Evolutionary conservation across 1,140 invertebrate species (phyloP).

Genomic region (Bombus sibiricus): DNA sequence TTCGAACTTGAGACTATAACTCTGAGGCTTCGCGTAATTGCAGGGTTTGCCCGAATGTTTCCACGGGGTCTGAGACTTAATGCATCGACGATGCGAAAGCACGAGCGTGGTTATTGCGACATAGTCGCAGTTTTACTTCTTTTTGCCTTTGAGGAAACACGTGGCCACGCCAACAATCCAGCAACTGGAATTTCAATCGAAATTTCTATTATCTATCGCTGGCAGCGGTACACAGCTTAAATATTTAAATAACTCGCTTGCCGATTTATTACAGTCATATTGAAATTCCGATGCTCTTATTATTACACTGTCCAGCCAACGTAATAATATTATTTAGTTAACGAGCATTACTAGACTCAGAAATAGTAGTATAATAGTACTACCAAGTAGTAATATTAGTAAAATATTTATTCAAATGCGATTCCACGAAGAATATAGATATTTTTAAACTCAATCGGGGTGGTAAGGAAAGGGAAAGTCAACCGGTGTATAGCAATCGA

Average conservation of each 20-base stretch:
- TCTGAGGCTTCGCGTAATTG: not conserved
- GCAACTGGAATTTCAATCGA: slow-evolving; percentile 51
- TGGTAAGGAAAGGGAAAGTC: too few relatives aligned
- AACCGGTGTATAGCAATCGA: too few relatives aligned
- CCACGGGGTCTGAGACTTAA: not conserved
- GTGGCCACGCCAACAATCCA: not conserved
- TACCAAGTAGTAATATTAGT: too few relatives aligned
- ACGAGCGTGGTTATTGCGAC: not conserved
- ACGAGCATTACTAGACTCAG: too few relatives aligned
- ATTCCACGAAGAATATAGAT: too few relatives aligned
- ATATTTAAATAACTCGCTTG: slow-evolving; percentile 61
- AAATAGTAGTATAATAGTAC: too few relatives aligned
- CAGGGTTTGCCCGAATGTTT: slow-evolving; percentile 15
- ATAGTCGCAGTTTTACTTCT: not conserved
- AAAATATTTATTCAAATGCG: too few relatives aligned
- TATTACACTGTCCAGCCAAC: slow-evolving; percentile 30
- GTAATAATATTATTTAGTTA: slow-evolving; percentile 20
- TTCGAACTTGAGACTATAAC: slow-evolving; percentile 33
- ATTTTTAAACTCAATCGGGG: too few relatives aligned
- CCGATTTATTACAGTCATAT: slow-evolving; percentile 64
- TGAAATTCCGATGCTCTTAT: slow-evolving; percentile 62
- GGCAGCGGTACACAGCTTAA: slow-evolving; percentile 36
- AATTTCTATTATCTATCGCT: slow-evolving; percentile 60
- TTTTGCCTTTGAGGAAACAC: not conserved
- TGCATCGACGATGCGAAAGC: not conserved